Base-by-base conservation (phyloP, 1,140 invertebrate species). In the Plectus sambesii region DNA sequence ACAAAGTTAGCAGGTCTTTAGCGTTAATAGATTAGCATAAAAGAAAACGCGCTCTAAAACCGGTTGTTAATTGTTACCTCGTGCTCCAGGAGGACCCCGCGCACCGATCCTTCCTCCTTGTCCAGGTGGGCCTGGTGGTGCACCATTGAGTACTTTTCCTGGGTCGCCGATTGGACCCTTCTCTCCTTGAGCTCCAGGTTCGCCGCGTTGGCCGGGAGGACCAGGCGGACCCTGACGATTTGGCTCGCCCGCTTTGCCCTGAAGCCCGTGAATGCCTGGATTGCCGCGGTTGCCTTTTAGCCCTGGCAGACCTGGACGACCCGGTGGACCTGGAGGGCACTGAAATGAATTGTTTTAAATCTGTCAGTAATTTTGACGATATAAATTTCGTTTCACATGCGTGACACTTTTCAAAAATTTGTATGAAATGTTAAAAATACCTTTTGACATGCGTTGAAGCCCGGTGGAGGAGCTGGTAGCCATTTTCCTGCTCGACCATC, bases 121-220 rank as follows among this genome's bases (percentile, higher is more conserved):
- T 17, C 46, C 46, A 15, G 46, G 46, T 43, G 46, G 46, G 3
- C 46, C 46, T 17, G 36, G 46, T n/a, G 46, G 46, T 2, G 46
- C 46, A 22, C 46, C 46, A 26, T 47, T 47, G 5, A 47, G 24
- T n/a, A 47, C 46, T 3, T 42, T 47, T 20, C 46, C 46, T 20
- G 24, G 46, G 29, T 47, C 37, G 22, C 46, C 46, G 12, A 5
- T 5, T 5, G 5, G 12, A 5, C 41, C 41, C 12, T 15, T 17
- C 17, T 26, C 26, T 12, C 46, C 46, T 42, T 23, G 46, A 6
- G 37, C 22, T 6, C 36, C 35, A 23, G 36, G 46, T 25, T 47
- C 36, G 6, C 46, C 46, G n/a, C 38, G 6, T 6, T 12, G 39
- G 2, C 46, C 38, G 17, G 25, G 22, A 19, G 36, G 22, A 1